A percentile compares a stretch with the other conserved stretches of the same genome.
Conservation (phyloP, 2,888 invertebrate species). For the Mimachlamys varia region DNA sequence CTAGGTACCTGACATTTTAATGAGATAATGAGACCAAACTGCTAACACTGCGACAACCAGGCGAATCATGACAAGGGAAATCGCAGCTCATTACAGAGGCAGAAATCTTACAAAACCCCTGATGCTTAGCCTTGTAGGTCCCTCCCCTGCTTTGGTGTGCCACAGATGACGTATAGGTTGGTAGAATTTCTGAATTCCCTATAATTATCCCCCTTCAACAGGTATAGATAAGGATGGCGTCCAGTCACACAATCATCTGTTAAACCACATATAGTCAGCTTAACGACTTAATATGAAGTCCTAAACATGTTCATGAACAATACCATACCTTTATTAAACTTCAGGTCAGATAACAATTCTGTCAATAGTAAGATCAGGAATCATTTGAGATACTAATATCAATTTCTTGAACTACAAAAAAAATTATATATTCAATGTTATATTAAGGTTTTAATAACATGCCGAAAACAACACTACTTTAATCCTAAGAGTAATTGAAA, state of each 20-base stretch:
- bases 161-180: not conserved
- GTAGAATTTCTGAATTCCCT: slow-evolving; percentile 12
- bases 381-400: too few relatives aligned
- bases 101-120: not conserved
- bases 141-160: slow-evolving; percentile 29
- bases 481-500: too few relatives aligned
- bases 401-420: too few relatives aligned
- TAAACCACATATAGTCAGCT: not conserved
- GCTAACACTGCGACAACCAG: not conserved
- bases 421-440: too few relatives aligned
- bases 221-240: not conserved
- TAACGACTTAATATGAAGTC: not conserved
- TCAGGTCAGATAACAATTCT: too few relatives aligned
- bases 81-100: not conserved
- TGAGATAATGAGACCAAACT: not conserved
- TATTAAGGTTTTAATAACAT: too few relatives aligned
- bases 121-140: not conserved
- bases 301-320: not conserved
- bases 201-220: slow-evolving; percentile 31
- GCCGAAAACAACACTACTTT: too few relatives aligned
- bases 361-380: too few relatives aligned
- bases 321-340: not conserved
- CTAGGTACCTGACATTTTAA: slow-evolving; percentile 2
- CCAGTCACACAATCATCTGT: not conserved
- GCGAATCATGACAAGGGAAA: not conserved